Evolutionary conservation across 2,113 vertebrate genomes (phyloP).

Genomic region (Microtus ochrogaster): DNA sequence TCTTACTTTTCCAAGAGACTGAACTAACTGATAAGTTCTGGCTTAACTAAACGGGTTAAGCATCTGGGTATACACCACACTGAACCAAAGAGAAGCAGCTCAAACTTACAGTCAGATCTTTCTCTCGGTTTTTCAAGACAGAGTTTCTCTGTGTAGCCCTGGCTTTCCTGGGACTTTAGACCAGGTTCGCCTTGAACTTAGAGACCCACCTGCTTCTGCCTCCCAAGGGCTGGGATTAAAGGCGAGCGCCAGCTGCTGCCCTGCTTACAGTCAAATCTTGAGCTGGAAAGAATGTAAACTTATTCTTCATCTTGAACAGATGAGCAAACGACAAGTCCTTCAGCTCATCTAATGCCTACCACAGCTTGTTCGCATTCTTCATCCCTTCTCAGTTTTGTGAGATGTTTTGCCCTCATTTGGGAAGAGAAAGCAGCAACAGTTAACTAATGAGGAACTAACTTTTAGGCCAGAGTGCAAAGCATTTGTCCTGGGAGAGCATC

Average conservation of each 20-base stretch:
- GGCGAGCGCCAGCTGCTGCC: too few relatives aligned
- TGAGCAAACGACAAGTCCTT: neutral
- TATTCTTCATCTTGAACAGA: neutral
- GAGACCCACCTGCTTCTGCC: neutral
- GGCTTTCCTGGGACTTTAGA: too few relatives aligned
- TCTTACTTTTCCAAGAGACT: constrained; percentile 29
- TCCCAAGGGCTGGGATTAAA: neutral
- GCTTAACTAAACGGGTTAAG: neutral
- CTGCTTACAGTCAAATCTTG: neutral
- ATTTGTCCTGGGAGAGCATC: neutral
- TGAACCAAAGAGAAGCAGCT: neutral
- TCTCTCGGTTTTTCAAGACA: neutral
- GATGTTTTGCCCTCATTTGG: constrained; percentile 29
- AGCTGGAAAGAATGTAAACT: neutral
- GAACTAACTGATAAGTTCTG: neutral
- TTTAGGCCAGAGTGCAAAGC: neutral
- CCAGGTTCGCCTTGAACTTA: neutral
- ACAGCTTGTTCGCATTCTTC: neutral
- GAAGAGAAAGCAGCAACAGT: constrained; percentile 28
- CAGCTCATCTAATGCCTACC: neutral
- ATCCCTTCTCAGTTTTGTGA: neutral
- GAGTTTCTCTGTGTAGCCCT: neutral
- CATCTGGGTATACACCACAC: neutral
- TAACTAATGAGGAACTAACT: constrained; percentile 39
- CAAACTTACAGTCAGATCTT: neutral